Evolutionary conservation across 1,140 invertebrate species (phyloP).

Genomic region (Rhagoletis pomonella): DNA sequence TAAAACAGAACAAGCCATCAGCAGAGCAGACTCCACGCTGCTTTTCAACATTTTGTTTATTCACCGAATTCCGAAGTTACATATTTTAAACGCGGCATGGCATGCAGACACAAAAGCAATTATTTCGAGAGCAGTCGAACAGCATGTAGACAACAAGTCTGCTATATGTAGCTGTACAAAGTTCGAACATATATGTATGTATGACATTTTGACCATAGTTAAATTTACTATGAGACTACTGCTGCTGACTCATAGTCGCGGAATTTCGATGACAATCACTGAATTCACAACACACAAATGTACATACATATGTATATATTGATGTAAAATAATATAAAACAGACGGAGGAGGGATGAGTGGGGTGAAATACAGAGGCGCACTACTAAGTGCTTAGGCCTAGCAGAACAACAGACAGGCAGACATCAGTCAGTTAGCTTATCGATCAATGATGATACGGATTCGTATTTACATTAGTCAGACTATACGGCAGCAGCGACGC

Average conservation of each 20-base stretch:
- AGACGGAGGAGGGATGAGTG: too few species aligned
- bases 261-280: not conserved
- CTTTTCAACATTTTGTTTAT: too few species aligned
- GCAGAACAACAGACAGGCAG: not conserved
- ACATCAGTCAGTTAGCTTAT: conserved; percentile 31
- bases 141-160: not conserved
- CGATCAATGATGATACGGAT: not conserved
- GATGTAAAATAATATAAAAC: too few species aligned
- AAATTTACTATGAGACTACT: not conserved
- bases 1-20: too few species aligned
- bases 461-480: not conserved
- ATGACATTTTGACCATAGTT: not conserved
- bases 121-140: not conserved
- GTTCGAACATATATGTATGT: not conserved
- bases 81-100: not conserved
- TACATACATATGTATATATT: not conserved
- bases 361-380: too few species aligned
- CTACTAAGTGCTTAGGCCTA: too few species aligned
- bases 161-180: not conserved
- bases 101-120: not conserved
- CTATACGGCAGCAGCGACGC: not conserved
- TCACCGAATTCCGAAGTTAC: too few species aligned
- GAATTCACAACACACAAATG: not conserved
- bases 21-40: too few species aligned
- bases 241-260: conserved; percentile 29